Conservation (phyloP, 2,888 invertebrate genomes). For the Polyommatus icarus region DNA sequence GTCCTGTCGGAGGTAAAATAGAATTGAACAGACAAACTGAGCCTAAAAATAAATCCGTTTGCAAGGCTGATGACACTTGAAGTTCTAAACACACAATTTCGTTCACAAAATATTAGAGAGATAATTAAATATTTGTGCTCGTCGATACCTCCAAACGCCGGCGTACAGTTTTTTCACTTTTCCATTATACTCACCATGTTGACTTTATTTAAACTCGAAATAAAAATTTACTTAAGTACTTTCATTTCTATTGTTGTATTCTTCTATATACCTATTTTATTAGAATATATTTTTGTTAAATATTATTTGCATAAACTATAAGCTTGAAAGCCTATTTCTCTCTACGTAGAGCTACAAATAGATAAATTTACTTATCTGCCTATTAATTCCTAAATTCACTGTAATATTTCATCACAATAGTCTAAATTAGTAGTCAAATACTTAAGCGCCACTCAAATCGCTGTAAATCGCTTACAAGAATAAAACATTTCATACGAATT, state of each 20-base stretch:
- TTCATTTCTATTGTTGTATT: background rate
- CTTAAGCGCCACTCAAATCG: too few relatives aligned
- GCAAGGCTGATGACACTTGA: conserved; percentile 14
- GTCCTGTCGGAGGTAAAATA: background rate
- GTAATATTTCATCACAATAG: background rate
- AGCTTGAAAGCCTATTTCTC: background rate
- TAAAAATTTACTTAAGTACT: background rate
- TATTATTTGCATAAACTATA: too few relatives aligned
- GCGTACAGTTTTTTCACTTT: conserved; percentile 6
- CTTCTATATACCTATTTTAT: background rate
- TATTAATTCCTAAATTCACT: background rate
- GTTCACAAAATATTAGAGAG: conserved; percentile 22
- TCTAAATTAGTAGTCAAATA: too few relatives aligned
- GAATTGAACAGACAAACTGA: background rate
- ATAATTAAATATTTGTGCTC: conserved; percentile 17
- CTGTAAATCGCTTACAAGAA: background rate
- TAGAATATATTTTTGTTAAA: too few relatives aligned
- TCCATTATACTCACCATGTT: background rate
- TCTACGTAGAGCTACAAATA: background rate
- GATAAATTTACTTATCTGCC: background rate
- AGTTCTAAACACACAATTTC: conserved; percentile 19
- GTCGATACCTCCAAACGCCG: background rate
- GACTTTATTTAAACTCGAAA: background rate
- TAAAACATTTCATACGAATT: background rate
- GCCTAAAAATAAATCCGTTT: conserved; percentile 6